Conservation (phyloP, 2,113 vertebrate genomes). For the Nibea albiflora region DNA sequence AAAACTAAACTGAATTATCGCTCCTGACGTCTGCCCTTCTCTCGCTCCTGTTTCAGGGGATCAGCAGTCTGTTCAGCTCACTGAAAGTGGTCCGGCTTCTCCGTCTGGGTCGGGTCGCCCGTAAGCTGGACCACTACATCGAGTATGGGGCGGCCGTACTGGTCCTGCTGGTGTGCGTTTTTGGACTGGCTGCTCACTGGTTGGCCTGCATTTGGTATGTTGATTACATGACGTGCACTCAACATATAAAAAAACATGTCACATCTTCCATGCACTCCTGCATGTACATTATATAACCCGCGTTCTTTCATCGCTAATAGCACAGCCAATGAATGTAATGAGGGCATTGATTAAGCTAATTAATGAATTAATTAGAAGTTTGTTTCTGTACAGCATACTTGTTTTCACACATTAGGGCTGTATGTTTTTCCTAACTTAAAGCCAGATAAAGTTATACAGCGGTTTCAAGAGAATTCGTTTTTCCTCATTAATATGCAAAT, state of each 20-base stretch:
- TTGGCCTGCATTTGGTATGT: conserved; percentile 96
- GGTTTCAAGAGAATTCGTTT: conserved; percentile 49
- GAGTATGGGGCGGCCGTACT: conserved; percentile 96
- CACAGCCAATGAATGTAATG: conserved; percentile 43
- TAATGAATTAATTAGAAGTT: conserved; percentile 45
- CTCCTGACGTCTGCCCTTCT: not conserved
- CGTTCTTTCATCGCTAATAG: conserved; percentile 5
- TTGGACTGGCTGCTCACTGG: conserved; percentile 98
- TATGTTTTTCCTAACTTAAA: conserved; percentile 36
- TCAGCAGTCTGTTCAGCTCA: conserved; percentile 98
- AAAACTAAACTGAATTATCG: not conserved
- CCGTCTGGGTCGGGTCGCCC: conserved; percentile 94
- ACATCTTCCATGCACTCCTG: not conserved
- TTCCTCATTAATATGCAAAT: conserved; percentile 62
- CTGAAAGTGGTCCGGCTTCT: conserved; percentile 96
- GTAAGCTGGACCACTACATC: conserved; percentile 98
- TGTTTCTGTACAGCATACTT: conserved; percentile 46
- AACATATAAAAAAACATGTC: too few relatives aligned
- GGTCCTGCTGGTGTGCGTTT: conserved; percentile 97
- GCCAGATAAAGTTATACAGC: conserved; percentile 19
- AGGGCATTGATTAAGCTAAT: conserved; percentile 54
- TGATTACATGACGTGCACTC: not conserved
- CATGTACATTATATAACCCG: conserved; percentile 16
- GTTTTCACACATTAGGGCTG: conserved; percentile 36
- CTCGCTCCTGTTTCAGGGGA: conserved; percentile 85